Evolutionary conservation across 37 sponge, comb jelly and placozoan species (phyloP), one percentile per base, ranked within the genome.

Genomic region (Trichoplax adhaerens): DNA sequence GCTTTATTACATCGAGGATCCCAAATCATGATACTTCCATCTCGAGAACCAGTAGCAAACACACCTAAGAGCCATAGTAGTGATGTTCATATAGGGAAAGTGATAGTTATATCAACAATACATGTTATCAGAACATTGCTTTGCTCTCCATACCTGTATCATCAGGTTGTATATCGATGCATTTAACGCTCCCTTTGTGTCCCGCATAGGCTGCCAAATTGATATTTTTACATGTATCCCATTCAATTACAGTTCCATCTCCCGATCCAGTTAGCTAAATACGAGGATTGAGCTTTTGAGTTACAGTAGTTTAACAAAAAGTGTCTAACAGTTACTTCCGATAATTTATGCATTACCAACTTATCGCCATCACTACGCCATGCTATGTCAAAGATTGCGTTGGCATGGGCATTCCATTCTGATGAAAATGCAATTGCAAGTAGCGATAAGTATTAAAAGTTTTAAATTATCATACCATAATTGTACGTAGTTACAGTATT

Each of bases 311-410:
- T 76, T 1, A n/a, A 77, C 55, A 72, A 71, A 29, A 0, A 74
- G 3, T 8, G 5, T 59, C 56, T 60, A 48, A 70, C 10, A 50
- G 62, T 50, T 8, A 72, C 52, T 3, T 56, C 4, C 3, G 2
- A 4, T 68, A 56, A 71, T n/a, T 57, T 1, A 50, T 66, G 56
- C 72, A 7, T 74, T 55, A 85, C 87, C 70, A 86, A 29, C 54
- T 79, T 58, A 2, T 57, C 74, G 7, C 59, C 72, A 5, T 75
- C 74, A 50, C 72, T 68, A 3, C 73, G 5, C 83, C 83, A 86
- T 6, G 77, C 56, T 56, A 86, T 54, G 53, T 86, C 87, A 79
- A 82, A 82, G 57, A 86, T 77, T 3, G 87, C 87, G 77, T 86
- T 86, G 3, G 50, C 12, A 66, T 82, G 80, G 53, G 77, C 83